Conservation (phyloP, 92 coral and sea anemone species). For the Plumapathes pennacea region DNA sequence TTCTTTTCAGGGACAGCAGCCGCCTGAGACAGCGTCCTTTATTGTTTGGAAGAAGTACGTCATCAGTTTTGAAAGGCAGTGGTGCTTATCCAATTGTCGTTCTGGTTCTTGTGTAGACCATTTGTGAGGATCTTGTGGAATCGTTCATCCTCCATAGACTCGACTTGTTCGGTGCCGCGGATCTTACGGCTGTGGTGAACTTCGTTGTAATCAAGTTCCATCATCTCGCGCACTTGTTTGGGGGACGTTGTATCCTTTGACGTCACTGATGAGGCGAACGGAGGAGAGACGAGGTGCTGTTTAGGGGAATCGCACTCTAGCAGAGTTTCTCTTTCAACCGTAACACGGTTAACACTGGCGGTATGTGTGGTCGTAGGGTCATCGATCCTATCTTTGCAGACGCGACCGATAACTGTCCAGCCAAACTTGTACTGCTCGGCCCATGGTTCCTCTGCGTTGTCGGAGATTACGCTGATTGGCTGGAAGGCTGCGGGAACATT, state of each 20-base stretch:
- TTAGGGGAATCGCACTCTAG: constrained; percentile 7
- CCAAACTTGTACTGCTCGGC: constrained; percentile 36
- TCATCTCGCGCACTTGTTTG: constrained; percentile 54
- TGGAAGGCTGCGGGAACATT: constrained; percentile 46
- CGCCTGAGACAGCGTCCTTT: constrained; percentile 25
- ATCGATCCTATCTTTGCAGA: constrained; percentile 20
- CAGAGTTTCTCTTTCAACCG: constrained; percentile 33
- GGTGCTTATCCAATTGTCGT: constrained; percentile 44
- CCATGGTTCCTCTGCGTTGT: constrained; percentile 23
- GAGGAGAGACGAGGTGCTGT: neutral
- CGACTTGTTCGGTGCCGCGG: constrained; percentile 55
- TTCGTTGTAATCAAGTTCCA: constrained; percentile 68
- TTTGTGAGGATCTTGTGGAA: constrained; percentile 29
- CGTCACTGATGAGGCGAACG: neutral
- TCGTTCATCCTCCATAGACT: constrained; percentile 55
- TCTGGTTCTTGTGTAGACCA: constrained; percentile 43
- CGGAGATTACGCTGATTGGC: constrained; percentile 31
- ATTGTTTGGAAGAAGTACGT: constrained; percentile 36
- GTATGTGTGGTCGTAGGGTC: neutral
- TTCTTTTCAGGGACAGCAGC: constrained; percentile 39
- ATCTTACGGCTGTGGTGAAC: constrained; percentile 44
- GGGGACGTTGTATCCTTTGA: constrained; percentile 49
- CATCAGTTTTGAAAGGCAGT: constrained; percentile 45
- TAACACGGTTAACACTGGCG: constrained; percentile 37
- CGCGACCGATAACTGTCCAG: constrained; percentile 69